These are phyloP conservation scores for Phanerotoma sp. DNA, from an alignment of 2,888 invertebrate species.

Conservation along the genomic window DNA sequence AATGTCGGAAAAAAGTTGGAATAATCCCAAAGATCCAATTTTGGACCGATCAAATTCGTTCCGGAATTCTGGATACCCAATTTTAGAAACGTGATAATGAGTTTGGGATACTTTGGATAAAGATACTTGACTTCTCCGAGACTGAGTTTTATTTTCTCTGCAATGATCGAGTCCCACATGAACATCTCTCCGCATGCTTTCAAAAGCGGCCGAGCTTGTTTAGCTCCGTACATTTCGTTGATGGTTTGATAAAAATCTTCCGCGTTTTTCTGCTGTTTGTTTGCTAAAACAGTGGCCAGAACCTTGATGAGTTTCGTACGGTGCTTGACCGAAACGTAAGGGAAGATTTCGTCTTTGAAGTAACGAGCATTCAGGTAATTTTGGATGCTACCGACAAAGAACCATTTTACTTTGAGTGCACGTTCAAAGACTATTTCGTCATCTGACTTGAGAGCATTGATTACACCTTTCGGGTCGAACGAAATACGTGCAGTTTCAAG, in stretches of 20 bases:
- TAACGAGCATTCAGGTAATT: conserved; percentile 38
- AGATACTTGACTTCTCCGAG: neutral
- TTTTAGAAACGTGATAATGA: conserved; percentile 44
- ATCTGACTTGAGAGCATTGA: conserved; percentile 47
- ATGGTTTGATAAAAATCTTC: conserved; percentile 43
- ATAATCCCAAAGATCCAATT: conserved; percentile 13
- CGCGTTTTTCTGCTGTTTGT: conserved; percentile 26
- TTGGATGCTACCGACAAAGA: conserved; percentile 42
- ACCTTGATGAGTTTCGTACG: conserved; percentile 41
- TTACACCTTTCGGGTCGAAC: conserved; percentile 29
- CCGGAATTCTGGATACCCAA: conserved; percentile 23
- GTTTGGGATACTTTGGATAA: conserved; percentile 36
- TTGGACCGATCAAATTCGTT: neutral
- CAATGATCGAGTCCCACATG: conserved; percentile 31
- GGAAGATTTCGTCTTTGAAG: conserved; percentile 41
- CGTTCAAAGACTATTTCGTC: conserved; percentile 40
- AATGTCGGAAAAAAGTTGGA: conserved; percentile 35
- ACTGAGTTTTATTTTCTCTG: neutral
- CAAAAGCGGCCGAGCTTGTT: conserved; percentile 41
- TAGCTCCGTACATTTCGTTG: conserved; percentile 33
- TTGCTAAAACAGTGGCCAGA: conserved; percentile 34
- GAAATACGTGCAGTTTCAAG: conserved; percentile 39
- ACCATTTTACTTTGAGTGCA: conserved; percentile 44
- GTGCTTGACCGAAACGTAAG: conserved; percentile 40
- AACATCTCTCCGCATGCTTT: conserved; percentile 44